Evolutionary conservation across 2,888 invertebrate species (phyloP), one percentile per base, ranked within the genome.

Genomic region (Drosophila merina): DNA sequence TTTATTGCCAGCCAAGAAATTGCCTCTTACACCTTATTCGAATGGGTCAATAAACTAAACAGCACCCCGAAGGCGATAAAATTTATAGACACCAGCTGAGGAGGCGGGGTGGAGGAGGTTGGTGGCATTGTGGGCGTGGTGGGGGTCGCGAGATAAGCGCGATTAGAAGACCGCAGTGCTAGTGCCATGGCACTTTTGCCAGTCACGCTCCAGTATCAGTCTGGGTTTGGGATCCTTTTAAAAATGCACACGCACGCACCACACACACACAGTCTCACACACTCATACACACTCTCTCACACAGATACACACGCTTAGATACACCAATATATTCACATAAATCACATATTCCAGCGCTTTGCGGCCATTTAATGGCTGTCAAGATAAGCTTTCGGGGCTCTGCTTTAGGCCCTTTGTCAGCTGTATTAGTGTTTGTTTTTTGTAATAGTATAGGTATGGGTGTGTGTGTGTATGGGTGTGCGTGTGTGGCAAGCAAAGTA

Each of bases 311-410:
- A 33, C 44, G 10, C 10, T 10, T 20, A 44, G 44, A 26, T 33
- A 30, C 48, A 31, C 50, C 28, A 20, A 30, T 51, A 38, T 30
- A 44, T 60, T 50, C 69, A 40, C 49, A 62, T 76, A 83, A 74
- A 81, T 82, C 73, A 79, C 58, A 68, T 63, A 85, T 85, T 72
- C 85, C 51, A 72, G 70, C 79, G 77, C 77, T 85, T 72, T 77
- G 70, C 64, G 69, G 78, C 76, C 80, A 86, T 82, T 86, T 83
- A 86, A 82, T 82, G 86, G 78, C 76, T 80, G 82, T 76, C 84
- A 80, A 74, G 82, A 86, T 83, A 86, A 82, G 74, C 80, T 63
- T 51, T 54, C 44, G 42, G 57, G 51, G 66, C 38, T 56, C 45
- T 36, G 38, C 31, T 36, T 36, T 8, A n/a, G 50, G 25, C 60